Conservation (phyloP, 2,113 vertebrate genomes). For the cattle (Bos taurus) region DNA sequence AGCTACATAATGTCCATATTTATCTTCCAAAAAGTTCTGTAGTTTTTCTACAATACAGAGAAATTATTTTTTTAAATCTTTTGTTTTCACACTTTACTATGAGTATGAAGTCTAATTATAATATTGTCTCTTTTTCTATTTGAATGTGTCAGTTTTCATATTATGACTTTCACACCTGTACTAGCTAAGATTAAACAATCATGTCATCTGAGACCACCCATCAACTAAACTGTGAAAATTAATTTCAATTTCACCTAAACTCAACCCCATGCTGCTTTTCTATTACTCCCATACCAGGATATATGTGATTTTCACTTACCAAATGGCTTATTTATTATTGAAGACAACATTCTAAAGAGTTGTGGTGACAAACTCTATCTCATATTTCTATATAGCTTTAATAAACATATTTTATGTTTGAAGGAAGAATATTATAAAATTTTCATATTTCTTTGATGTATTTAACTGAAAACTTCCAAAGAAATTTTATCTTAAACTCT, state of each 20-base stretch:
- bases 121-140: constrained; percentile 72
- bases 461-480: not conserved
- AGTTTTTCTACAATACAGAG: constrained; percentile 56
- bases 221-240: constrained; percentile 75
- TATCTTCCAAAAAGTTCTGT: constrained; percentile 28
- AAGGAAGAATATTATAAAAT: not conserved
- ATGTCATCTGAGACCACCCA: constrained; percentile 63
- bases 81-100: constrained; percentile 62
- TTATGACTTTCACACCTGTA: constrained; percentile 73
- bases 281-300: constrained; percentile 40
- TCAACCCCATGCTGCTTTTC: constrained; percentile 48
- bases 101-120: constrained; percentile 72
- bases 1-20: constrained; percentile 34
- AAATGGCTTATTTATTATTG: constrained; percentile 30
- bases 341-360: constrained; percentile 25
- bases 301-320: constrained; percentile 36
- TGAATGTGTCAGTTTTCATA: constrained; percentile 76
- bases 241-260: constrained; percentile 67
- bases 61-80: constrained; percentile 38
- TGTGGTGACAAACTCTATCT: not conserved
- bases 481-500: not conserved
- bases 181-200: constrained; percentile 69
- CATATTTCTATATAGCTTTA: constrained; percentile 22
- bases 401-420: constrained; percentile 34
- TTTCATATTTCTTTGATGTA: not conserved